A percentile compares a stretch with the other conserved stretches of the same genome.
phyloP scores from a whole-genome alignment of 2,797 vertebrate species.

The Periophthalmus magnuspinnatus region DNA sequence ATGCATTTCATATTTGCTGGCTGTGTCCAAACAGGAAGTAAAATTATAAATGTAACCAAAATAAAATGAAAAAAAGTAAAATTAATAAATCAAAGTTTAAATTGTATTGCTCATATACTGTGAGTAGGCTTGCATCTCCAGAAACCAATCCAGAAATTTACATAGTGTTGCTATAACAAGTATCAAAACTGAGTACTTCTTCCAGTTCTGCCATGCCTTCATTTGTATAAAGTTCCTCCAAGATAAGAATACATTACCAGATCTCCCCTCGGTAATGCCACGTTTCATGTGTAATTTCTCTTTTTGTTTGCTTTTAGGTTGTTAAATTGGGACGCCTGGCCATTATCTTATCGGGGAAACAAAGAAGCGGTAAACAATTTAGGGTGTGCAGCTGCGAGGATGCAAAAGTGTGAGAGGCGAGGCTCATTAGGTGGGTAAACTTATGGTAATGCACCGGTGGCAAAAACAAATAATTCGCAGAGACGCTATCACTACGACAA shows the following conservation, averaged over 20 bases:
- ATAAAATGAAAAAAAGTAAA: no score
- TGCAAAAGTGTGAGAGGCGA: slow-evolving; percentile 4
- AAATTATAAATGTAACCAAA: no score
- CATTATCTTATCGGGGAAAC: neutral
- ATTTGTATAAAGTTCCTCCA: slow-evolving; percentile 5
- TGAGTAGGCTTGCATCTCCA: no score
- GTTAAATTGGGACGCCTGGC: neutral
- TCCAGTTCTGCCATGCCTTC: neutral
- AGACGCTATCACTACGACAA: neutral
- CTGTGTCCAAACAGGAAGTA: no score
- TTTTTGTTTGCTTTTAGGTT: neutral
- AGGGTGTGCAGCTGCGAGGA: neutral
- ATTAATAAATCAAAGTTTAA: no score
- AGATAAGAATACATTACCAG: slow-evolving; percentile 9
- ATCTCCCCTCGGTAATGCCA: neutral
- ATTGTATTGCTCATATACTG: no score
- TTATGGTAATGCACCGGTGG: slow-evolving; percentile 1
- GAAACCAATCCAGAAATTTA: no score
- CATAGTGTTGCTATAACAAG: no score
- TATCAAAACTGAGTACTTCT: no score
- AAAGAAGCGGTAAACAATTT: slow-evolving; percentile 3
- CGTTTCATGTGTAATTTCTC: neutral
- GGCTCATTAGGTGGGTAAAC: neutral
- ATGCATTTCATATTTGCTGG: no score
- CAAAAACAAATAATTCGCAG: neutral